Evolutionary conservation across 1,140 invertebrate species (phyloP).

Genomic region (Neuroterus valhalla): DNA sequence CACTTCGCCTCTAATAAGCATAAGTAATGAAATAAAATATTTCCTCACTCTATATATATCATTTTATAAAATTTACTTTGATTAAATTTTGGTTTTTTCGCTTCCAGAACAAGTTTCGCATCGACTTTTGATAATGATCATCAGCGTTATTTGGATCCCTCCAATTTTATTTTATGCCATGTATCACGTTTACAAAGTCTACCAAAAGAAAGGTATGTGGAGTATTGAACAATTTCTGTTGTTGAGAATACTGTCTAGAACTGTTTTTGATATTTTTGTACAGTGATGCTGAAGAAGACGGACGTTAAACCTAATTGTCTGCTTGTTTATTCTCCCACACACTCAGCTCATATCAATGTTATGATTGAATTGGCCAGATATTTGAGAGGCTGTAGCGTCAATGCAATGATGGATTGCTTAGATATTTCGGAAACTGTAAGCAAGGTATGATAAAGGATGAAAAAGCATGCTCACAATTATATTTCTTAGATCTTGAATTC

Average conservation of each 20-base stretch:
- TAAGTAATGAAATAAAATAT: slow-evolving; percentile 58
- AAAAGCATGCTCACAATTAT: slow-evolving; percentile 33
- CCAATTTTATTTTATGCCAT: slow-evolving; percentile 66
- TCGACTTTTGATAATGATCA: slow-evolving; percentile 69
- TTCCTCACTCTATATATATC: not conserved
- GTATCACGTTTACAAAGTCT: slow-evolving; percentile 66
- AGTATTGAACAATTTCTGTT: slow-evolving; percentile 22
- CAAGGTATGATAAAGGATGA: slow-evolving; percentile 54
- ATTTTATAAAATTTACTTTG: slow-evolving; percentile 22
- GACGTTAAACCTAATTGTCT: slow-evolving; percentile 64
- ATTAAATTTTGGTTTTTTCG: slow-evolving; percentile 36
- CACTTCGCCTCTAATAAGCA: slow-evolving; percentile 65
- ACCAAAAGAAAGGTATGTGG: slow-evolving; percentile 55
- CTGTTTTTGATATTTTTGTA: slow-evolving; percentile 34
- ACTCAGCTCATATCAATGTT: slow-evolving; percentile 63
- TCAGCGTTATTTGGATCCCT: slow-evolving; percentile 70
- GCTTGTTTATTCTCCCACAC: slow-evolving; percentile 66
- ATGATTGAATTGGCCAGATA: slow-evolving; percentile 66
- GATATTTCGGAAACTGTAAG: slow-evolving; percentile 61
- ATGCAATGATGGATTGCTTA: slow-evolving; percentile 68
- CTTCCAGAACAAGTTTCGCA: slow-evolving; percentile 60
- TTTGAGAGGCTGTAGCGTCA: slow-evolving; percentile 64
- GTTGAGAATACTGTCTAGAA: not conserved
- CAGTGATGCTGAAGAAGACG: slow-evolving; percentile 51
- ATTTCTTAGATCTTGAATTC: not conserved